Base-by-base conservation (phyloP, 2,888 invertebrate species). In the Apamea crenata region DNA sequence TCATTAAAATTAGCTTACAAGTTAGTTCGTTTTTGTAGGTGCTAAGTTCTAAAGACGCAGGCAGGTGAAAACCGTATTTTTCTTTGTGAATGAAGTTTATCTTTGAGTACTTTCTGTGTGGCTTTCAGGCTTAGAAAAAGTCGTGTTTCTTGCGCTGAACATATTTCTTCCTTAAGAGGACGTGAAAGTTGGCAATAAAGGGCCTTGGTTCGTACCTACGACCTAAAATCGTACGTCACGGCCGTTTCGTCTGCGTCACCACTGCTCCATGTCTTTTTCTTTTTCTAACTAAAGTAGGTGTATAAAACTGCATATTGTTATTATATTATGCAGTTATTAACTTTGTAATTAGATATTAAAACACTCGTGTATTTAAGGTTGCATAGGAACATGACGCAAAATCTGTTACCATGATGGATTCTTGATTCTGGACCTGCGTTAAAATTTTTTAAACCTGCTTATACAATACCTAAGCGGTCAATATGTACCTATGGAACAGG, bases 1-100 rank as follows among this genome's bases (percentile, higher is more conserved):
- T 63, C 47, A 80, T 73, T 80, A 56, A 32, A 63, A 74, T 63
- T 36, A 18, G n/a, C 63, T 73, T 25, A 63, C 6, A n/a, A 50
- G 29, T 29, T 36, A 66, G 29, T 56, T 25, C 16, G 65, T 73
- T 47, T 47, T 14, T 65, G 16, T 25, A 29, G n/a, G 3, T 68
- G 18, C 50, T 67, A 47, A 47, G 21, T 32, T 25, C 25, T 6
- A 32, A 36, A 40, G 50, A 61, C 18, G 2, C 1, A 47, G 16
- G 50, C 67, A 40, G 21, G 47, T 47, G 53, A 29, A 76, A 44
- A 65, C 10, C 5, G 25, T 16, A 0, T 56, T 47, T 75, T 66
- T 47, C 32, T 61, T 50, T 47, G 76, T 16, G 25, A 56, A 68
- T 25, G 0, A 59, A 66, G 53, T 63, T 65, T 44, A 44, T 29